Evolutionary conservation across 2,888 invertebrate genomes (phyloP).

Genomic region (Cheilosia variabilis): DNA sequence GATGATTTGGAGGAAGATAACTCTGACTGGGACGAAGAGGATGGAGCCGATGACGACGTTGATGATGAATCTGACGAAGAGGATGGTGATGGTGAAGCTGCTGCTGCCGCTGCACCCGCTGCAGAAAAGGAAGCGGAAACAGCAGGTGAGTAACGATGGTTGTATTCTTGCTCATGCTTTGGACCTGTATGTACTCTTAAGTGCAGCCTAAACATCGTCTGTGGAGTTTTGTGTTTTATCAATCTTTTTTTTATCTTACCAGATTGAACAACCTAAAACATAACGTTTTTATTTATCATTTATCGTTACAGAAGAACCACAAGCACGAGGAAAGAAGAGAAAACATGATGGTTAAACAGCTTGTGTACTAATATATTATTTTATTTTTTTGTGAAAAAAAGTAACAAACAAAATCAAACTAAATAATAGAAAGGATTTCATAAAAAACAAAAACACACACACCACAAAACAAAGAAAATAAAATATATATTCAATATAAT

Average conservation of each 20-base stretch:
- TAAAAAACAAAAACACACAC: slow-evolving; percentile 39
- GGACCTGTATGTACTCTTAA: too few relatives aligned
- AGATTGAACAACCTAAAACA: background rate
- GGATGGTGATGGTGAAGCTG: slow-evolving; percentile 84
- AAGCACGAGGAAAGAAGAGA: slow-evolving; percentile 89
- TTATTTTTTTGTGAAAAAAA: slow-evolving; percentile 60
- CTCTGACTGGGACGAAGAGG: slow-evolving; percentile 87
- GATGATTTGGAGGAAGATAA: slow-evolving; percentile 86
- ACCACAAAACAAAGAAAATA: slow-evolving; percentile 51
- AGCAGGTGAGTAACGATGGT: slow-evolving; percentile 75
- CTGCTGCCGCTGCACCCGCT: slow-evolving; percentile 76
- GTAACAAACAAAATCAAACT: slow-evolving; percentile 64
- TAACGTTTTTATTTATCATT: slow-evolving; percentile 23
- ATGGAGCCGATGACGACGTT: slow-evolving; percentile 85
- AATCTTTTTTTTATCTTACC: background rate
- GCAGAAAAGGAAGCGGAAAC: slow-evolving; percentile 76
- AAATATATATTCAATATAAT: slow-evolving; percentile 68
- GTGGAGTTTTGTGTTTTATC: too few relatives aligned
- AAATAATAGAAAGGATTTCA: slow-evolving; percentile 73
- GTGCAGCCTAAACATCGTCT: too few relatives aligned
- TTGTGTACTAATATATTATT: slow-evolving; percentile 62
- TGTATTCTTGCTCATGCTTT: background rate
- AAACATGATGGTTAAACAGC: slow-evolving; percentile 86
- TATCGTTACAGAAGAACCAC: slow-evolving; percentile 82
- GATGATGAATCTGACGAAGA: slow-evolving; percentile 86